phyloP scores from a whole-genome alignment of 2,113 vertebrate species.

The Ciconia boyciana region DNA sequence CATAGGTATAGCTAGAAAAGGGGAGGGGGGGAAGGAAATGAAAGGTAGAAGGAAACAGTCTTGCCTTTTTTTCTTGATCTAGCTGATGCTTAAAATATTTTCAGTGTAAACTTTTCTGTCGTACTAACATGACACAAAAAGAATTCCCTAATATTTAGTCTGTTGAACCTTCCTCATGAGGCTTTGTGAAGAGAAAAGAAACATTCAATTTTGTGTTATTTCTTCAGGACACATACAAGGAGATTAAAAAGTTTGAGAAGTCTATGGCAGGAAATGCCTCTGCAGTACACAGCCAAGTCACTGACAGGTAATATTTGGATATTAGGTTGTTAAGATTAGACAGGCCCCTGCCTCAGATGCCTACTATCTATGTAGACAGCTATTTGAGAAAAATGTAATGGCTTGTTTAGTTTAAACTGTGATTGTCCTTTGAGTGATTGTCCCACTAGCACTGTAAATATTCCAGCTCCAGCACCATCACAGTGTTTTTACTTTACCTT shows the following conservation, averaged over 20 bases:
- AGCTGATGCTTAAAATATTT: background rate
- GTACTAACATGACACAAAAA: background rate
- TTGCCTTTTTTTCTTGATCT: background rate
- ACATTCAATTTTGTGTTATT: background rate
- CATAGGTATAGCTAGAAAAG: background rate
- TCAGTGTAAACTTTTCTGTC: background rate
- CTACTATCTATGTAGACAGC: background rate
- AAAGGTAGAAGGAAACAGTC: background rate
- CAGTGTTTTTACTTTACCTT: background rate
- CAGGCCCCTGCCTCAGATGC: background rate
- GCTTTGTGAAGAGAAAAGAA: background rate
- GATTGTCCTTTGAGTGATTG: background rate
- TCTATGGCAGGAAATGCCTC: conserved; percentile 66
- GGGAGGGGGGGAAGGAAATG: background rate
- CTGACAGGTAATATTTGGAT: conserved; percentile 62
- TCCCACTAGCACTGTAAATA: background rate
- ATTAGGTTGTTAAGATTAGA: background rate
- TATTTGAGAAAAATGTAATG: background rate
- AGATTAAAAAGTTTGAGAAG: conserved; percentile 87
- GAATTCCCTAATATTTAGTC: background rate
- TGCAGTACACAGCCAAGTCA: background rate
- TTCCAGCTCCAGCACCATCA: background rate
- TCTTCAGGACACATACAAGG: conserved; percentile 77
- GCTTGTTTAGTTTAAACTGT: background rate
- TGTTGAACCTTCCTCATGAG: background rate